Conservation (phyloP, 2,888 invertebrate genomes). For the Drosophila birchii region DNA sequence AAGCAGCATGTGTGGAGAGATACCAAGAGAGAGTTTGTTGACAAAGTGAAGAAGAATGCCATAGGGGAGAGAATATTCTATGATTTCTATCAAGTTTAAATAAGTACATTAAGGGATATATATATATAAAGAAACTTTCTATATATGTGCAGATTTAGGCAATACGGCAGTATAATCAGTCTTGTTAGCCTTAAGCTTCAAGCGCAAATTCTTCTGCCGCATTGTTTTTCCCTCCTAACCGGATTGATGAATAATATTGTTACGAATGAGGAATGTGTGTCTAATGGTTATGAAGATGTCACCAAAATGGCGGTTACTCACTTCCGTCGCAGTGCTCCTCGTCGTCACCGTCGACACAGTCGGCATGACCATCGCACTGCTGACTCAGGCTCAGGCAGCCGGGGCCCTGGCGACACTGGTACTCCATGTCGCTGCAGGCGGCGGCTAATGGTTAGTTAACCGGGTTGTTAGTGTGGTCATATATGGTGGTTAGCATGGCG, state of each 20-base stretch:
- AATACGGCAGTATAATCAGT: neutral
- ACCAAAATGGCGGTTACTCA: conserved; percentile 70
- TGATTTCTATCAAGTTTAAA: neutral
- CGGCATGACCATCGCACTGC: conserved; percentile 82
- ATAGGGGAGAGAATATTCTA: neutral
- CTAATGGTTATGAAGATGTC: neutral
- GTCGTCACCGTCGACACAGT: conserved; percentile 83
- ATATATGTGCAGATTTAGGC: neutral
- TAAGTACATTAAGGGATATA: neutral
- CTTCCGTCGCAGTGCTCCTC: conserved; percentile 84
- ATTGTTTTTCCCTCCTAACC: neutral
- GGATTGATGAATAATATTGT: conserved; percentile 8
- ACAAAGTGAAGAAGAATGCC: conserved; percentile 12
- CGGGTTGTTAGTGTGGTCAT: conserved; percentile 51
- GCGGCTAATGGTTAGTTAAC: conserved; percentile 70
- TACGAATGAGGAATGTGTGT: conserved; percentile 1
- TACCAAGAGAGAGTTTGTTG: conserved; percentile 2
- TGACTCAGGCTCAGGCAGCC: conserved; percentile 82
- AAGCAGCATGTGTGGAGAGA: conserved; percentile 17
- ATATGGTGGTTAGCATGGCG: conserved; percentile 36
- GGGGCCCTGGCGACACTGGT: conserved; percentile 82
- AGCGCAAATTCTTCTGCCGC: neutral
- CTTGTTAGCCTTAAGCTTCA: neutral
- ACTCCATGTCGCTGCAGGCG: conserved; percentile 82
- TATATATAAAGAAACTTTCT: neutral